A percentile compares a stretch with the other conserved stretches of the same genome.
Conservation (phyloP, 2,888 invertebrate genomes). For the Keiferia lycopersicella region DNA sequence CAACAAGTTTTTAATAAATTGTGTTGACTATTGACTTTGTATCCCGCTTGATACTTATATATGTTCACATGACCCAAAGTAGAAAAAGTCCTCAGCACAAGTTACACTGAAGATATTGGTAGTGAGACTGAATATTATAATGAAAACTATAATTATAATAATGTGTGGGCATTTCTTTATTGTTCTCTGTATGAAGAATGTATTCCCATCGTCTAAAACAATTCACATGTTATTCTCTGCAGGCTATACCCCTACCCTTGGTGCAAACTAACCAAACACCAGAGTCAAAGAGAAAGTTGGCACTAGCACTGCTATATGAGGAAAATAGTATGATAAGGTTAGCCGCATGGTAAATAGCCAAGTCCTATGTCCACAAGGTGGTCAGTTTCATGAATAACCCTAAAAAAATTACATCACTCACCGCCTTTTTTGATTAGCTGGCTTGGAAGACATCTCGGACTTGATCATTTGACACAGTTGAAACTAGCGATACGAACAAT, state of each 20-base stretch:
- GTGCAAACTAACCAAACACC: neutral
- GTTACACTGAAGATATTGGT: no score
- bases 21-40: no score
- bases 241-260: neutral
- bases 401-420: slow-evolving; percentile 59
- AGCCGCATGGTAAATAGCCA: slow-evolving; percentile 23
- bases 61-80: no score
- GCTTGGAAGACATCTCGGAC: slow-evolving; percentile 74
- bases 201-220: neutral
- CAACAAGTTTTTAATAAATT: no score
- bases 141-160: no score
- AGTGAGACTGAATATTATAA: no score
- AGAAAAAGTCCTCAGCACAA: neutral
- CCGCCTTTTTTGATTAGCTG: slow-evolving; percentile 87
- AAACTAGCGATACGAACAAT: slow-evolving; percentile 78
- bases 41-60: no score
- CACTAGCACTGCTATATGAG: slow-evolving; percentile 32
- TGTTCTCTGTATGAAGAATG: neutral
- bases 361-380: slow-evolving; percentile 22
- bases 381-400: slow-evolving; percentile 31
- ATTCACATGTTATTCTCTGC: neutral
- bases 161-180: no score
- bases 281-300: slow-evolving; percentile 27
- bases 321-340: slow-evolving; percentile 38
- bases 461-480: slow-evolving; percentile 62